Evolutionary conservation across 2,113 vertebrate species (phyloP), one percentile per base, ranked within the genome.

Genomic region (Pipra filicauda): DNA sequence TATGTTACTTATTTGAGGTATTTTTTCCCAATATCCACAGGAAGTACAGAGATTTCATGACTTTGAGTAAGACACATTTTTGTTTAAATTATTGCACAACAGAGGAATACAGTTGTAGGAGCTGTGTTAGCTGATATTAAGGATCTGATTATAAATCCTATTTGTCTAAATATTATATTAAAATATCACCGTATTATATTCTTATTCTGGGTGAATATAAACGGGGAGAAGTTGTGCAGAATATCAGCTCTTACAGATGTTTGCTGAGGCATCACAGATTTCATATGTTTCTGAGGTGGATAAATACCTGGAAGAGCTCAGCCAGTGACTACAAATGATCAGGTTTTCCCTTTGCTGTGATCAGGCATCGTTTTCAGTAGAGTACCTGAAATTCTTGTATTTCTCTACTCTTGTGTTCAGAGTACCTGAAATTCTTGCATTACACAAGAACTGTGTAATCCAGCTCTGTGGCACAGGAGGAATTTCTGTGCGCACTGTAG

Each of bases 141-240:
- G 83, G 83, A 52, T 72, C 73, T 65, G 54, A 91, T 72, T 88
- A 54, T 77, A 93, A 93, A 85, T 75, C 52, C 54, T 69, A 37
- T 93, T 90, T 95, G 61, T 80, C 89, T 85, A 92, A 96, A 94
- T 93, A 95, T 65, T 92, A 71, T 52, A 88, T 72, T 83, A 88
- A 91, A 93, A 91, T 94, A 86, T 69, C 28, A 16, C 41, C 27
- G 85, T 54, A 52, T 96, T 94, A 85, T 49, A 57, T 92, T 77
- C 85, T 92, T 44, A 59, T 12, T n/a, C 70, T 44, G 72, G 12
- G 31, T 73, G 81, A 65, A 33, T 69, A 61, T 10, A 75, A 61
- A 52, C 0, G 8, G 62, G 79, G 78, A 51, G 90, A 49, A 84
- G 81, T 41, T 52, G 81, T 27, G 87, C 62, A 52, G 87, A 87